A percentile compares a stretch with the other conserved stretches of the same genome.
Conservation (phyloP, 2,888 invertebrate genomes). For the Caenorhabditis afra region DNA sequence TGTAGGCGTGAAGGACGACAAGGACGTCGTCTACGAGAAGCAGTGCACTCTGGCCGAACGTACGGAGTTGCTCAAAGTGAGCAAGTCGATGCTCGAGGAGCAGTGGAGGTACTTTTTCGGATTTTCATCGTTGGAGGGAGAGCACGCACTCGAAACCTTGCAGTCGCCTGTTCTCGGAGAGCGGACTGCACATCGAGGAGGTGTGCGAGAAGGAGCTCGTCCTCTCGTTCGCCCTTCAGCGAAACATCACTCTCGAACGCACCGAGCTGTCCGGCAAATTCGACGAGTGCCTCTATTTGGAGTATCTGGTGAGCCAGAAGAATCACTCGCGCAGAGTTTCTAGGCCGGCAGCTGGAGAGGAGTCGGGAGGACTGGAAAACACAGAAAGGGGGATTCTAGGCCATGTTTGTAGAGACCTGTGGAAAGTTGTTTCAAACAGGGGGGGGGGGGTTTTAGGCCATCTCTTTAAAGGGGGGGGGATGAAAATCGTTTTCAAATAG, state of each 20-base stretch:
- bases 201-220: constrained; percentile 58
- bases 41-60: constrained; percentile 49
- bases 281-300: constrained; percentile 53
- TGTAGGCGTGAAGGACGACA: constrained; percentile 61
- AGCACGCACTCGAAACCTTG: background rate
- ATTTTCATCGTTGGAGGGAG: too few species aligned
- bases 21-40: constrained; percentile 53
- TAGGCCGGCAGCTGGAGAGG: too few species aligned
- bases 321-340: background rate
- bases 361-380: too few species aligned
- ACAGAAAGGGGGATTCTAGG: too few species aligned
- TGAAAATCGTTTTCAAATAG: too few species aligned
- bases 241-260: constrained; percentile 52
- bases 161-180: constrained; percentile 60
- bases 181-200: constrained; percentile 58
- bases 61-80: constrained; percentile 59
- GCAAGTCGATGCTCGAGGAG: constrained; percentile 63
- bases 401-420: too few species aligned
- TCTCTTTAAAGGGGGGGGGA: too few species aligned
- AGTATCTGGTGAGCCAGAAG: constrained; percentile 48
- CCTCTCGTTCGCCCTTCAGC: constrained; percentile 53
- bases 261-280: constrained; percentile 49
- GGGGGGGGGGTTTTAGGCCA: too few species aligned
- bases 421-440: too few species aligned
- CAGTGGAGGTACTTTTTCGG: constrained; percentile 62